A percentile compares a stretch with the other conserved stretches of the same genome.
These are phyloP conservation scores for Naja naja DNA, from an alignment of 2,113 vertebrate species.

Conservation along the genomic window DNA sequence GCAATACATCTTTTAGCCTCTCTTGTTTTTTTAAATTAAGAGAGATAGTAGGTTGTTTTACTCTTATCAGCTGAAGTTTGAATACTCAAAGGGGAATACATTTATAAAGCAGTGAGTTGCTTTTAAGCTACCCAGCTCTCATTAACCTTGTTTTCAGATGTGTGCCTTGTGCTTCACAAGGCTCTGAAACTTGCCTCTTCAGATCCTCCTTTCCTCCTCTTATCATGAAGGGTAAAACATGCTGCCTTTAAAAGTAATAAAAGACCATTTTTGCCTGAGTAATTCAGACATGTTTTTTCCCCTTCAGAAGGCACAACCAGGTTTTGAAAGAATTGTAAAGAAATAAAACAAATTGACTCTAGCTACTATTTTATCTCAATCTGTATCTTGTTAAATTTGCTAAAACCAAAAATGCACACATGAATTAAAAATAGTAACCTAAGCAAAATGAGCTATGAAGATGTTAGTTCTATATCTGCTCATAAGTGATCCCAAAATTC, in stretches of 20 bases:
- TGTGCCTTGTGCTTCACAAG: not conserved
- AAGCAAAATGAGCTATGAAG: not conserved
- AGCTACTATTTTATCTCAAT: not conserved
- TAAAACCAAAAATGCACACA: not conserved
- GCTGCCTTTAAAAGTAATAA: not conserved
- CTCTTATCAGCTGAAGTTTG: conserved; percentile 14
- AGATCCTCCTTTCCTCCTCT: not conserved
- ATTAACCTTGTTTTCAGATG: conserved; percentile 4
- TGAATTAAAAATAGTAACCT: not conserved
- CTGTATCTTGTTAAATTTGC: not conserved
- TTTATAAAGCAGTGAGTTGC: not conserved
- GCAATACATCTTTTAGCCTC: not conserved
- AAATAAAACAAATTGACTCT: not conserved
- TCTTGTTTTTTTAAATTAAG: not conserved
- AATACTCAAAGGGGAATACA: not conserved
- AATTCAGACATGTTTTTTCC: not conserved
- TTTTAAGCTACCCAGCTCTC: conserved; percentile 17
- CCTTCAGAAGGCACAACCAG: not conserved
- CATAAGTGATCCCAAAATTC: not conserved
- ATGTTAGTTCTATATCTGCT: not conserved
- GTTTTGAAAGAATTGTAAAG: not conserved
- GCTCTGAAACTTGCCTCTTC: not conserved
- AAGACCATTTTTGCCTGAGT: not conserved
- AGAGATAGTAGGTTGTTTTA: not conserved
- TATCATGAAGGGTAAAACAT: conserved; percentile 4